Evolutionary conservation across 2,888 invertebrate species (phyloP).

Genomic region (Stenoptilia bipunctidactyla): DNA sequence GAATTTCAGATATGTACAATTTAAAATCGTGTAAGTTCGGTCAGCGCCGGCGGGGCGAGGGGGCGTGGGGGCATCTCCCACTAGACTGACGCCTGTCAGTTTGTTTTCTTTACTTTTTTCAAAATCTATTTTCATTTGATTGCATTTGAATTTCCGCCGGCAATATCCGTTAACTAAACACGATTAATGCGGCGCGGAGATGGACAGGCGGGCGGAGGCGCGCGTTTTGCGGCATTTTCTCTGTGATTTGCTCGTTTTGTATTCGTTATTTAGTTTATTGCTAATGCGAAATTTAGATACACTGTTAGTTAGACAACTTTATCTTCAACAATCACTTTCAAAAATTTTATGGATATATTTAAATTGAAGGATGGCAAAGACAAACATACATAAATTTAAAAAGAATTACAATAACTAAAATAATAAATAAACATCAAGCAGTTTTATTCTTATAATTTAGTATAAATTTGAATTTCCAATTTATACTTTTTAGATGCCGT

Average conservation of each 20-base stretch:
- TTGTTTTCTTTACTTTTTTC: conserved; percentile 69
- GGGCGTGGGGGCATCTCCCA: conserved; percentile 37
- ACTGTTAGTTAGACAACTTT: too few relatives aligned
- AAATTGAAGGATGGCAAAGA: too few relatives aligned
- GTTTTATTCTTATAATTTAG: too few relatives aligned
- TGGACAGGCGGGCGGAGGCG: conserved; percentile 54
- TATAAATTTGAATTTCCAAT: too few relatives aligned
- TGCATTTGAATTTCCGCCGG: conserved; percentile 71
- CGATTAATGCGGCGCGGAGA: conserved; percentile 68
- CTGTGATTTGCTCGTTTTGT: conserved; percentile 62
- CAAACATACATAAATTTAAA: too few relatives aligned
- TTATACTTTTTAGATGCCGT: too few relatives aligned
- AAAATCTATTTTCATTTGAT: conserved; percentile 71
- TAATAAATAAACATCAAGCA: too few relatives aligned
- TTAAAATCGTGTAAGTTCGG: conserved; percentile 72
- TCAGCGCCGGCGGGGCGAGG: conserved; percentile 35
- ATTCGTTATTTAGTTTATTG: conserved; percentile 71
- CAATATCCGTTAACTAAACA: conserved; percentile 73
- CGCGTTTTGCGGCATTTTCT: too few relatives aligned
- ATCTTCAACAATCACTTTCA: too few relatives aligned
- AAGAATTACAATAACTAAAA: too few relatives aligned
- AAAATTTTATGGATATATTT: too few relatives aligned
- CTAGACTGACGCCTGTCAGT: conserved; percentile 70
- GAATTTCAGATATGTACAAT: conserved; percentile 72
- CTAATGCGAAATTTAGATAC: conserved; percentile 20